These are phyloP conservation scores for Ganaspis sp. DNA, from an alignment of 1,140 invertebrate genomes.

Conservation along the genomic window DNA sequence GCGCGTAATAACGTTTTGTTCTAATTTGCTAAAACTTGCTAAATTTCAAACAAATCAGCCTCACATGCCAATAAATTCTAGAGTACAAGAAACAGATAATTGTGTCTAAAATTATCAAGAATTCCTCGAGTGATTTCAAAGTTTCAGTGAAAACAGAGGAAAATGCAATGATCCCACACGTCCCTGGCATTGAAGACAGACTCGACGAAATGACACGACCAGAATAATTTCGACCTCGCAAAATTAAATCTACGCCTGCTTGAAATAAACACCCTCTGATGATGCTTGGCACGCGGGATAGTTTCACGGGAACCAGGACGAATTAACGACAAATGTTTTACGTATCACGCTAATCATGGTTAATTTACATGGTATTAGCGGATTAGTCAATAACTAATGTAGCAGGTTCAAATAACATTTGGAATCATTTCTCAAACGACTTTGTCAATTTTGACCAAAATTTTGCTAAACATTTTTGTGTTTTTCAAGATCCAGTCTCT, in stretches of 20 bases:
- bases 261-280: conserved; percentile 60
- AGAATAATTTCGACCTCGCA: conserved; percentile 62
- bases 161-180: conserved; percentile 41
- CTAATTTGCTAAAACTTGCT: neutral
- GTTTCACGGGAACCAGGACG: conserved; percentile 42
- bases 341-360: neutral
- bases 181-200: conserved; percentile 52
- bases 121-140: no score
- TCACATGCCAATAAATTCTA: no score
- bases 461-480: no score
- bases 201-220: conserved; percentile 52
- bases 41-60: neutral
- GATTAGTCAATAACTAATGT: neutral
- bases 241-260: conserved; percentile 63
- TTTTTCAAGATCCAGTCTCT: no score
- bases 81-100: no score
- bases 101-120: no score
- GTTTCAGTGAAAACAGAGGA: conserved; percentile 22
- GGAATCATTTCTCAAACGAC: no score
- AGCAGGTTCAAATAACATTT: no score
- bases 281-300: conserved; percentile 48
- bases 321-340: conserved; percentile 28
- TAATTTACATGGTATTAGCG: neutral
- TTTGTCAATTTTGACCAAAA: no score
- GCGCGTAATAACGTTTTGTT: conserved; percentile 20